Conservation (phyloP, 1,140 invertebrate genomes). For the Drosophila quadrilineata region DNA sequence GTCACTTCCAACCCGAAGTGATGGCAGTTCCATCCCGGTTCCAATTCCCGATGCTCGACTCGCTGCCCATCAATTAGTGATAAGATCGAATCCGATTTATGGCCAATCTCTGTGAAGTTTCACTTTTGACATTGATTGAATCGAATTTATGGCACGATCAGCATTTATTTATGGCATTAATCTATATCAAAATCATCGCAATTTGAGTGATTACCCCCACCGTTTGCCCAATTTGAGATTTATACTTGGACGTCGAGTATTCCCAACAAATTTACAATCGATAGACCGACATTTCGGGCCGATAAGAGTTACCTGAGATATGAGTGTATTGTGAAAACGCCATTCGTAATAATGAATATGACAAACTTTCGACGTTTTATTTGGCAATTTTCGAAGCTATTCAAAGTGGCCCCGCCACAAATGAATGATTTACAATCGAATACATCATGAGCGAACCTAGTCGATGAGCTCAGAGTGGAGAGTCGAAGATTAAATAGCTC, state of each 20-base stretch:
- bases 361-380: neutral
- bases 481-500: no score
- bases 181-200: conserved; percentile 58
- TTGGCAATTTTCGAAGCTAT: neutral
- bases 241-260: conserved; percentile 40
- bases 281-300: neutral
- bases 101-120: conserved; percentile 39
- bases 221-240: conserved; percentile 66
- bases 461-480: no score
- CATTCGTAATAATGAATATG: neutral
- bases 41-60: conserved; percentile 15
- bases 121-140: conserved; percentile 70
- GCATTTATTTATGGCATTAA: conserved; percentile 51
- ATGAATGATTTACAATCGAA: no score
- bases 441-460: no score
- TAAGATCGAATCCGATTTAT: conserved; percentile 52
- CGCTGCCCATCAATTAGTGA: conserved; percentile 61
- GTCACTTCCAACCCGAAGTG: conserved; percentile 21
- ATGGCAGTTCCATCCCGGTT: neutral
- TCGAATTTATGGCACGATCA: conserved; percentile 58
- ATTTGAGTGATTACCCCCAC: conserved; percentile 71
- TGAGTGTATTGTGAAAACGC: neutral
- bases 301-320: neutral
- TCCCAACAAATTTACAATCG: conserved; percentile 22
- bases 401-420: no score